Evolutionary conservation across 2,113 vertebrate genomes (phyloP).

Genomic region (Calyptomena viridis): DNA sequence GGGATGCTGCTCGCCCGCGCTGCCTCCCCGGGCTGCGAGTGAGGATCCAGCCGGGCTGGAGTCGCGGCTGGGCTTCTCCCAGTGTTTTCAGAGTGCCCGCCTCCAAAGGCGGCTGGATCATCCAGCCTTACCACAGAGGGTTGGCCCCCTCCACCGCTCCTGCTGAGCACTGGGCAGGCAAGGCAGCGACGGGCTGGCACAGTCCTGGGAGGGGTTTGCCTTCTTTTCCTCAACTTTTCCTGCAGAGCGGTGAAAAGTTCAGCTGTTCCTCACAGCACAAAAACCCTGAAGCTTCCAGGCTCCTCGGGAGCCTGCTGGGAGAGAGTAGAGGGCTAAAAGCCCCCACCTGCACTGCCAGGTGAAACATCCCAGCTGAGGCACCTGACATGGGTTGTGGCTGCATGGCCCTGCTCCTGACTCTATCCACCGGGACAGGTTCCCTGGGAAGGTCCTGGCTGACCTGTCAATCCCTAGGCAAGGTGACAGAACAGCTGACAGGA

Average conservation of each 20-base stretch:
- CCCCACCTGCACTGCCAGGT: no score
- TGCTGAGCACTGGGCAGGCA: neutral
- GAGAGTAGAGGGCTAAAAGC: neutral
- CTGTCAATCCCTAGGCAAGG: accelerated
- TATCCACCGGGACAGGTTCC: neutral
- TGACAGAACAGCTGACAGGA: neutral
- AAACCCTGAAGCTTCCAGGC: neutral
- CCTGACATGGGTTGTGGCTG: accelerated
- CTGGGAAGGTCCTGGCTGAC: neutral
- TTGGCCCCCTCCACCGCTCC: accelerated
- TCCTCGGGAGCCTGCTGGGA: neutral
- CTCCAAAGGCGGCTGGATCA: neutral
- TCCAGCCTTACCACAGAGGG: neutral
- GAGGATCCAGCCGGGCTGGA: neutral
- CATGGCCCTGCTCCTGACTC: neutral
- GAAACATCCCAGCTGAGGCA: neutral
- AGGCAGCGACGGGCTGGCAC: accelerated
- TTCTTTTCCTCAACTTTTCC: neutral
- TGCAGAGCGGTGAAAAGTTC: neutral
- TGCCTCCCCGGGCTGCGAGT: neutral
- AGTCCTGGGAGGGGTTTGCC: neutral
- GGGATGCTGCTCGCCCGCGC: neutral
- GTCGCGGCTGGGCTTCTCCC: neutral
- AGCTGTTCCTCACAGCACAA: accelerated
- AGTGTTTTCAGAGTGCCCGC: accelerated